Evolutionary conservation across 1,140 invertebrate species (phyloP).

Genomic region (Trachelipus rathkii): DNA sequence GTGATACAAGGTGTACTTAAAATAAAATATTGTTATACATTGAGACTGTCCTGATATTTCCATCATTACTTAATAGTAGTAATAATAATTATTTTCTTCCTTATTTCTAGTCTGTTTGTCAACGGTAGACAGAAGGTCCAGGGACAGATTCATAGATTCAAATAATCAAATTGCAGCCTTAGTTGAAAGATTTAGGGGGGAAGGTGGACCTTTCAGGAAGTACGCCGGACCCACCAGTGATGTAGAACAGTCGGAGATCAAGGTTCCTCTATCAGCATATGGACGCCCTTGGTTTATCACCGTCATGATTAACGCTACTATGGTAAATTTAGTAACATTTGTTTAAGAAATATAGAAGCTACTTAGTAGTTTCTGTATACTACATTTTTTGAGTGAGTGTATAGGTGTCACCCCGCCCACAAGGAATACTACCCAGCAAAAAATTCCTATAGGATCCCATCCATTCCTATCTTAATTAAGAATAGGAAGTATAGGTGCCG

Average conservation of each 20-base stretch:
- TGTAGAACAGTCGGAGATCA: slow-evolving; percentile 50
- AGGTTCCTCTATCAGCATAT: slow-evolving; percentile 64
- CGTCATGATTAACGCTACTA: slow-evolving; percentile 69
- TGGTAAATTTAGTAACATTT: too few relatives aligned
- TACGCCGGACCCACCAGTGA: slow-evolving; percentile 51
- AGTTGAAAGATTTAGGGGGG: slow-evolving; percentile 84
- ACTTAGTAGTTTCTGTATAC: too few relatives aligned
- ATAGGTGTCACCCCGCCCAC: too few relatives aligned
- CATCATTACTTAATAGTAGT: neutral
- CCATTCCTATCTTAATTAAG: too few relatives aligned
- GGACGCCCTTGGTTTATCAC: slow-evolving; percentile 67
- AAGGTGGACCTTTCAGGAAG: slow-evolving; percentile 66
- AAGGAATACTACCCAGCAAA: too few relatives aligned
- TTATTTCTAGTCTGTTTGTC: slow-evolving; percentile 68
- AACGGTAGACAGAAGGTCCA: slow-evolving; percentile 79
- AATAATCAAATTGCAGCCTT: slow-evolving; percentile 86
- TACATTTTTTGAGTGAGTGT: too few relatives aligned
- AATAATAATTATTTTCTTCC: neutral
- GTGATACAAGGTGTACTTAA: slow-evolving; percentile 48
- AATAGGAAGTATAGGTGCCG: too few relatives aligned
- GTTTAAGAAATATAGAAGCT: too few relatives aligned
- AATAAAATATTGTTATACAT: neutral
- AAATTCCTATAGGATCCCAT: too few relatives aligned
- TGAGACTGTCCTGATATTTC: too few relatives aligned
- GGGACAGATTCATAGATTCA: slow-evolving; percentile 84